A percentile compares a stretch with the other conserved stretches of the same genome.
Conservation (phyloP, 1,140 invertebrate genomes). For the Cyrtorhinus lividipennis region DNA sequence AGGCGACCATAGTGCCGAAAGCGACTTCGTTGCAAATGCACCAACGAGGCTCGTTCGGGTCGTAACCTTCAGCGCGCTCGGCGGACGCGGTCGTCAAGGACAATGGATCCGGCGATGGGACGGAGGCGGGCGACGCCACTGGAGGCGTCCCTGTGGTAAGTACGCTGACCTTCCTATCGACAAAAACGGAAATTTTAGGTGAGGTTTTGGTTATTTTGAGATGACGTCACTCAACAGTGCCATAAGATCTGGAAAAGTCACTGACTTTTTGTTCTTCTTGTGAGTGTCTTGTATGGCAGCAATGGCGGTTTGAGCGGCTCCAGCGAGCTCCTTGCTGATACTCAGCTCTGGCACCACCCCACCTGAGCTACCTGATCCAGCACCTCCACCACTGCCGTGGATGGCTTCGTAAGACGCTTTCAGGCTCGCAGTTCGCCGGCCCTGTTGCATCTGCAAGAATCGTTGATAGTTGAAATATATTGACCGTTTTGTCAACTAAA, state of each 20-base stretch:
- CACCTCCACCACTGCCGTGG: constrained; percentile 28
- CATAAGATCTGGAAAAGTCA: background rate
- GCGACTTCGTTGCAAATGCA: constrained; percentile 97
- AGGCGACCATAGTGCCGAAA: constrained; percentile 98
- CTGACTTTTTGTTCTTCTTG: constrained; percentile 48
- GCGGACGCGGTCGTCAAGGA: constrained; percentile 27
- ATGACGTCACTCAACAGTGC: too few species aligned
- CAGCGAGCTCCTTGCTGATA: constrained; percentile 52
- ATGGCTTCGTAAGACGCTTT: constrained; percentile 90
- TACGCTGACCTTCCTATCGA: constrained; percentile 8
- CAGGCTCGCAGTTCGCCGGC: constrained; percentile 78
- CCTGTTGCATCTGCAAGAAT: constrained; percentile 69
- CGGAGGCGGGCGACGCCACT: constrained; percentile 27
- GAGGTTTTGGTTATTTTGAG: background rate
- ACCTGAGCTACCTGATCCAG: constrained; percentile 37
- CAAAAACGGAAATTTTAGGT: background rate
- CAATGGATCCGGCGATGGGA: constrained; percentile 30
- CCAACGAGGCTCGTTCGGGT: constrained; percentile 88
- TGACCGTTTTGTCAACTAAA: too few species aligned
- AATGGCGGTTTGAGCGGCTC: constrained; percentile 61
- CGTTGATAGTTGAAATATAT: constrained; percentile 12
- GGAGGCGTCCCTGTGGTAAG: constrained; percentile 26
- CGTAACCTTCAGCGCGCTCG: constrained; percentile 44
- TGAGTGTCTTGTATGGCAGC: constrained; percentile 52
- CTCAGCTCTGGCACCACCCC: constrained; percentile 38